A percentile compares a stretch with the other conserved stretches of the same genome.
Evolutionary conservation across 2,797 vertebrate genomes (phyloP).

Genomic region (Lithobates pipiens): DNA sequence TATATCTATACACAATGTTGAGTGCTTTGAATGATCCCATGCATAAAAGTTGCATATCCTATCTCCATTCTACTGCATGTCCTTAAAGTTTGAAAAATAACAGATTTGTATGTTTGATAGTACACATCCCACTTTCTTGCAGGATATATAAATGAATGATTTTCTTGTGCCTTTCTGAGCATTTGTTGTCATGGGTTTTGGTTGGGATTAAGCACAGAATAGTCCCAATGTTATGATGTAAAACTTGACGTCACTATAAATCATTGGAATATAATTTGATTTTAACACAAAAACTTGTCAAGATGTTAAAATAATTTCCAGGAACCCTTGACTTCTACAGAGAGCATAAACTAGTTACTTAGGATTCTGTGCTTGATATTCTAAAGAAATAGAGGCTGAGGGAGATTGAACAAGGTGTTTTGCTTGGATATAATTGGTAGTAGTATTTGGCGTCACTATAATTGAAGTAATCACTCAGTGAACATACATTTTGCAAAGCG

Average conservation of each 20-base stretch:
- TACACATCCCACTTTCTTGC: not conserved
- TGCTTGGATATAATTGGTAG: no score
- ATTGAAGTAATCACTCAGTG: no score
- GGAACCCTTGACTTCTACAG: no score
- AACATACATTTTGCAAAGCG: no score
- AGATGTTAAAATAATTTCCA: no score
- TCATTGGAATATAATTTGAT: not conserved
- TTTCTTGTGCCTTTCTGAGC: slow-evolving; percentile 1
- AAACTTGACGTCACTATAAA: not conserved
- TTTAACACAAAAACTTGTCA: not conserved
- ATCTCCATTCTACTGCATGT: slow-evolving; percentile 2
- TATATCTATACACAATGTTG: not conserved
- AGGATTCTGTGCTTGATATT: no score
- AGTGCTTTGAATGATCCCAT: not conserved
- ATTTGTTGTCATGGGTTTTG: slow-evolving; percentile 23
- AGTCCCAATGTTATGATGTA: not conserved
- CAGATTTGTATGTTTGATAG: slow-evolving; percentile 16
- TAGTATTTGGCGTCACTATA: no score
- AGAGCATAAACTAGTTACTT: no score
- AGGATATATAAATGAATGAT: slow-evolving; percentile 1
- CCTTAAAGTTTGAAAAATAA: slow-evolving; percentile 19
- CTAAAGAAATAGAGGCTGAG: no score
- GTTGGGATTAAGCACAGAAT: not conserved
- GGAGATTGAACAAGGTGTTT: no score
- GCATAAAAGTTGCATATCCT: not conserved